phyloP scores from a whole-genome alignment of 2,797 vertebrate genomes.

The Hippoglossus hippoglossus region DNA sequence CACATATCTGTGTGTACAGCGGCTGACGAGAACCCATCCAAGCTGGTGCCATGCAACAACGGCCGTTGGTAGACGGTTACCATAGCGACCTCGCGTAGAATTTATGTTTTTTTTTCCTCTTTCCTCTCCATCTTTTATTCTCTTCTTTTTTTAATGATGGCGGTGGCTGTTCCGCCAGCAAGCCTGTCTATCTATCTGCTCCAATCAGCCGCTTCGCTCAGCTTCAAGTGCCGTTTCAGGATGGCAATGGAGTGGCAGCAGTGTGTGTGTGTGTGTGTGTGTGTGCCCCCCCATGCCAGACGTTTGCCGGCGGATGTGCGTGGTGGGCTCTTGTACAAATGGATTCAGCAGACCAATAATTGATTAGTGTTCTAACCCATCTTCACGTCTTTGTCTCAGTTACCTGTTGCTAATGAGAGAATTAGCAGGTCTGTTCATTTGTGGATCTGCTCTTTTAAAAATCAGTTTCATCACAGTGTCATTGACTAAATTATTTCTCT shows the following conservation, averaged over 20 bases:
- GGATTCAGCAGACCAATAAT: conserved; percentile 48
- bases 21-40: conserved; percentile 67
- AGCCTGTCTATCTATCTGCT: conserved; percentile 85
- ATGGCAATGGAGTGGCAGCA: conserved; percentile 70
- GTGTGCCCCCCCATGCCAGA: conserved; percentile 55
- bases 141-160: conserved; percentile 88
- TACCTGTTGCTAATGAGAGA: conserved; percentile 49
- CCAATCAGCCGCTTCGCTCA: conserved; percentile 74
- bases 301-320: not conserved
- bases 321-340: conserved; percentile 38
- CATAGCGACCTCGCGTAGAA: conserved; percentile 92
- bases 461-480: not conserved
- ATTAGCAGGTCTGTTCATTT: not conserved
- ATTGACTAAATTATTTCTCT: conserved; percentile 46
- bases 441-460: conserved; percentile 10
- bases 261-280: conserved; percentile 58
- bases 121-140: conserved; percentile 71
- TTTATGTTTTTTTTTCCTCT: conserved; percentile 81
- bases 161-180: conserved; percentile 81
- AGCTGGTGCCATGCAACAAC: conserved; percentile 81
- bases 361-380: conserved; percentile 34
- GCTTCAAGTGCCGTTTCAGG: conserved; percentile 82
- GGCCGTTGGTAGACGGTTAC: conserved; percentile 90
- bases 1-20: conserved; percentile 34
- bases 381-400: conserved; percentile 26